Evolutionary conservation across 53 echinoderm and acorn worm genomes (phyloP), one percentile per base, ranked within the genome.

Genomic region (Patiria pectinifera): DNA sequence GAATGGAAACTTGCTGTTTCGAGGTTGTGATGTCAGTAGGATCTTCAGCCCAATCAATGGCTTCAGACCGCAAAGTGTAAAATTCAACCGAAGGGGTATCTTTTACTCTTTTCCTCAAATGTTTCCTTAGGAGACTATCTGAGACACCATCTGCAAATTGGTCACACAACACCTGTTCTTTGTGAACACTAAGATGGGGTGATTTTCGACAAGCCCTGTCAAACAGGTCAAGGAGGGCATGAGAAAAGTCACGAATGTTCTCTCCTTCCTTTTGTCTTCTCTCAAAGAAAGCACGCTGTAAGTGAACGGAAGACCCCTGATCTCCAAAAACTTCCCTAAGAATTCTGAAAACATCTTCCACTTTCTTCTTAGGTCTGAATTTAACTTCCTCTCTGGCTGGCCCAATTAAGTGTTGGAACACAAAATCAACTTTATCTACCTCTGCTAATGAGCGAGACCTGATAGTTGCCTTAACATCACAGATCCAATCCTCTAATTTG

Each of bases 261-360:
- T 87, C 87, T 3, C 58, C 87, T 4, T 53, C 61, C 24, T 3
- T 59, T 48, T 87, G 48, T 76, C 76, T 87, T 15, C 76, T n/a
- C 16, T 87, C 87, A 59, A 87, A 87, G 76, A 87, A 87, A 59
- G 75, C 8, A 8, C 87, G 23, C 15, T 87, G 87, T 4, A 87
- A 46, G 4, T 87, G 87, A 11, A 87, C 87, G 4, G 76, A 53
- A 0, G 87, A 87, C 2, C 87, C 87, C 59, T 87, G 75, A 75
- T 87, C 87, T 19, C 87, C 76, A 75, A 58, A 74, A n/a, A 75
- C 76, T 25, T 72, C 87, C 25, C 75, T 45, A 58, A 87, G 59
- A 9, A 74, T 83, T 4, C 3, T 4, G 25, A 83, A 83, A 48
- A 83, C 22, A 4, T 61, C 60, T 8, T 60, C 83, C 12, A 83